A percentile compares a stretch with the other conserved stretches of the same genome.
Evolutionary conservation across 1,140 invertebrate species (phyloP).

Genomic region (Drosophila serrata): DNA sequence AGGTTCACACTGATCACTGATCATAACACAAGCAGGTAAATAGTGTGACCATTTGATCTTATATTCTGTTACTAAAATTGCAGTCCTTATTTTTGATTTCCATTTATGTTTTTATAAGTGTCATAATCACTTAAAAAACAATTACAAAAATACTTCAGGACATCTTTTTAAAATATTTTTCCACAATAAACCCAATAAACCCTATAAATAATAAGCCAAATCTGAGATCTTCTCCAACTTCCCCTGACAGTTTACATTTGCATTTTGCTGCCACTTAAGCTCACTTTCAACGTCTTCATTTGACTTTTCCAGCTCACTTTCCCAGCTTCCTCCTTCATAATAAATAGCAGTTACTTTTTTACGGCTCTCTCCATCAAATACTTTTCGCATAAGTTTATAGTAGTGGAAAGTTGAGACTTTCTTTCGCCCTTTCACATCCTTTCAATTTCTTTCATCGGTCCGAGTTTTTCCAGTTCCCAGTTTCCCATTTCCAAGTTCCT

Average conservation of each 20-base stretch:
- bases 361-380: slow-evolving; percentile 23
- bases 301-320: slow-evolving; percentile 13
- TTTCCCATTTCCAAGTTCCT: background rate
- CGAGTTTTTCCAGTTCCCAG: background rate
- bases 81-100: no score
- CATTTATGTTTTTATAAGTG: no score
- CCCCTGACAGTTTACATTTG: slow-evolving; percentile 10
- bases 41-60: no score
- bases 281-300: slow-evolving; percentile 31
- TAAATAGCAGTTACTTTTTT: slow-evolving; percentile 13
- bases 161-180: background rate
- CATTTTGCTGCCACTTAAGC: slow-evolving; percentile 19
- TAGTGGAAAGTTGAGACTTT: slow-evolving; percentile 30
- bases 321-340: background rate
- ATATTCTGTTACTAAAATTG: no score
- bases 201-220: background rate
- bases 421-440: slow-evolving; percentile 27
- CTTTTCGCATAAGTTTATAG: slow-evolving; percentile 20
- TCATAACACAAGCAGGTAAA: no score
- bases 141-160: background rate
- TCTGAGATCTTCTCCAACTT: background rate
- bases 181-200: background rate
- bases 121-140: background rate
- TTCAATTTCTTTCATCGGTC: slow-evolving; percentile 31
- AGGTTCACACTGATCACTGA: no score